A percentile compares a stretch with the other conserved stretches of the same genome.
phyloP scores from a whole-genome alignment of 2,888 invertebrate genomes.

The Toxonevra muliebris region DNA sequence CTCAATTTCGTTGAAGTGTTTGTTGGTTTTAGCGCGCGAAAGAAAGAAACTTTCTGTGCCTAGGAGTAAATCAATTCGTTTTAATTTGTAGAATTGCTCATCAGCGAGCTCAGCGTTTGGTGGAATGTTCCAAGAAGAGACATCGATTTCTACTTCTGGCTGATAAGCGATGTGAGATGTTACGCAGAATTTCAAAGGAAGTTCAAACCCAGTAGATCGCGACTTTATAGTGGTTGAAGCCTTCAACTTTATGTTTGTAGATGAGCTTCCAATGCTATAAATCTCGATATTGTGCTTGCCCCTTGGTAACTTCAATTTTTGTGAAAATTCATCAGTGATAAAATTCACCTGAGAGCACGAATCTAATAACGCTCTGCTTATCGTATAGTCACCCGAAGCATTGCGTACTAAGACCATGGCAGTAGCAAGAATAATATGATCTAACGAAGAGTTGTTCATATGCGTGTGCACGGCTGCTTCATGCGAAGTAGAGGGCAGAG shows the following conservation, averaged over 20 bases:
- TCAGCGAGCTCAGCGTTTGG: conserved; percentile 34
- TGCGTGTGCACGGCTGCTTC: conserved; percentile 21
- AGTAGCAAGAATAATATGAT: conserved; percentile 36
- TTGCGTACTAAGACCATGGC: conserved; percentile 35
- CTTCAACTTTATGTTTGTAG: background rate
- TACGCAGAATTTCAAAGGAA: conserved; percentile 21
- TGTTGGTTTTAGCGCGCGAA: conserved; percentile 32
- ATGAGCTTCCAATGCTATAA: conserved; percentile 29
- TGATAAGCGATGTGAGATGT: conserved; percentile 23
- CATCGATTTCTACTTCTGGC: conserved; percentile 21
- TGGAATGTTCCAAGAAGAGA: conserved; percentile 2
- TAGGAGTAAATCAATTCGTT: conserved; percentile 28
- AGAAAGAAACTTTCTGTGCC: conserved; percentile 32
- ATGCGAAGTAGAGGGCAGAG: background rate
- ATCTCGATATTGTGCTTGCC: background rate
- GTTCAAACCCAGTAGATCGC: conserved; percentile 22
- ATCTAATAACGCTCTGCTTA: conserved; percentile 34
- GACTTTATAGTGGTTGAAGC: conserved; percentile 20
- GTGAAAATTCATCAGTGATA: conserved; percentile 27
- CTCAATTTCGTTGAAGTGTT: conserved; percentile 34
- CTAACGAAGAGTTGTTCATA: conserved; percentile 21
- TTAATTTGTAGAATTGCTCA: conserved; percentile 29
- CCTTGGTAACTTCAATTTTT: conserved; percentile 17
- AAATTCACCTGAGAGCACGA: conserved; percentile 35
- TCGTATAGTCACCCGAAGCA: conserved; percentile 17